A percentile compares a stretch with the other conserved stretches of the same genome.
These are phyloP conservation scores for Tor tambroides DNA, from an alignment of 2,113 vertebrate genomes.

Conservation along the genomic window DNA sequence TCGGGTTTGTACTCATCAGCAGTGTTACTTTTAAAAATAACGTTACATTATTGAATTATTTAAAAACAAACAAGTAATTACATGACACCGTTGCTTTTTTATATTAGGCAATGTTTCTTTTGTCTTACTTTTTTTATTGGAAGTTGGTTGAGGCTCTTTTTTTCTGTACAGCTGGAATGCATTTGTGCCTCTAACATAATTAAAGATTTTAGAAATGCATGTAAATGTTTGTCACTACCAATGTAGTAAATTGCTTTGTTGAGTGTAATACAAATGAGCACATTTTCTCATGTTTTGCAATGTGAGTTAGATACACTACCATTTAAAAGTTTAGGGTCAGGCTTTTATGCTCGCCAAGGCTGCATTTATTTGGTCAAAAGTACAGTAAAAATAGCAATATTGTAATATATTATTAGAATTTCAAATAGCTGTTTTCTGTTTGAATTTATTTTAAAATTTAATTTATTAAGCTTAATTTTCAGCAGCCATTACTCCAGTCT, in stretches of 20 bases:
- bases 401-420: not conserved
- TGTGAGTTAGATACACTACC: not conserved
- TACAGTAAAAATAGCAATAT: not conserved
- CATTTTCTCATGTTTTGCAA: not conserved
- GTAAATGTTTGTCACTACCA: too few species aligned
- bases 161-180: not conserved
- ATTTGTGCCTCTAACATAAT: not conserved
- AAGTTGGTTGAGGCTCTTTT: not conserved
- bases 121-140: not conserved
- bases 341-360: not conserved
- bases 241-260: not conserved
- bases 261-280: not conserved
- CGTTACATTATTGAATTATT: not conserved
- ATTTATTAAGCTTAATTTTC: not conserved
- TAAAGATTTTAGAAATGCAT: not conserved
- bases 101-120: not conserved
- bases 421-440: not conserved
- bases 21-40: not conserved
- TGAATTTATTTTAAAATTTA: not conserved
- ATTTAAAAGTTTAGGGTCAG: not conserved
- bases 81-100: not conserved
- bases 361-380: not conserved
- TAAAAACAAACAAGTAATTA: not conserved
- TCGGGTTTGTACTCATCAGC: not conserved
- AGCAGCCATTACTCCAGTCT: not conserved